These are phyloP conservation scores for Melanargia galathea DNA, from an alignment of 2,888 invertebrate species.

Conservation along the genomic window DNA sequence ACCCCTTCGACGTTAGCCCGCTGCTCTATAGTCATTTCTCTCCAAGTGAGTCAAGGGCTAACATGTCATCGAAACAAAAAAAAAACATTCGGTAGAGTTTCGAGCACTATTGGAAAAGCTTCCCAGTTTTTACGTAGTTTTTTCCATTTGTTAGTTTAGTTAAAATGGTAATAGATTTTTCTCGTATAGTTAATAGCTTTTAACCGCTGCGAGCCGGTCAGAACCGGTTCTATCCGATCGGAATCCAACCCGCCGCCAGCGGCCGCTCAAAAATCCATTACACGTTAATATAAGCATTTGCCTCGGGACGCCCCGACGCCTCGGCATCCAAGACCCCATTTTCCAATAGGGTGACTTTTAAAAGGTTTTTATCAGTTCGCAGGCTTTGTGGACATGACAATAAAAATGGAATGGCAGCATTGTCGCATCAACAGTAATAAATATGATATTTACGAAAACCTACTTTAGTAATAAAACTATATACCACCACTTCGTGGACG, in stretches of 20 bases:
- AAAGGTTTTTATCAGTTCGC: slow-evolving; percentile 32
- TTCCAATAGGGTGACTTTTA: slow-evolving; percentile 38
- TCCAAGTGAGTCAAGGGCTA: no score
- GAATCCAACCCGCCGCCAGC: slow-evolving; percentile 59
- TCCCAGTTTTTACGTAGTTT: no score
- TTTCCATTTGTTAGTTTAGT: no score
- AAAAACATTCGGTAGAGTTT: no score
- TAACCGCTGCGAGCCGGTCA: slow-evolving; percentile 42
- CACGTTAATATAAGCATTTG: slow-evolving; percentile 76
- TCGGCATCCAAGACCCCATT: slow-evolving; percentile 34
- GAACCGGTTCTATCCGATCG: slow-evolving; percentile 51
- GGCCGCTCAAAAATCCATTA: slow-evolving; percentile 70
- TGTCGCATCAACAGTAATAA: not conserved
- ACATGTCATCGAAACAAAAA: no score
- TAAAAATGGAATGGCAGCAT: slow-evolving; percentile 10
- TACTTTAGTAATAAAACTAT: no score
- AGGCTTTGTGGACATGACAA: slow-evolving; percentile 17
- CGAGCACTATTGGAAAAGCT: no score
- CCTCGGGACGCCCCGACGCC: slow-evolving; percentile 42
- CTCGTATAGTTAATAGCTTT: slow-evolving; percentile 15
- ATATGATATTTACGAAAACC: not conserved
- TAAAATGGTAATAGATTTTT: no score
- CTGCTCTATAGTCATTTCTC: no score
- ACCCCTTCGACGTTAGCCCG: no score
- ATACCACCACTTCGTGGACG: no score